Evolutionary conservation across 2,797 vertebrate species (phyloP).

Genomic region (Rhynchonycteris naso): DNA sequence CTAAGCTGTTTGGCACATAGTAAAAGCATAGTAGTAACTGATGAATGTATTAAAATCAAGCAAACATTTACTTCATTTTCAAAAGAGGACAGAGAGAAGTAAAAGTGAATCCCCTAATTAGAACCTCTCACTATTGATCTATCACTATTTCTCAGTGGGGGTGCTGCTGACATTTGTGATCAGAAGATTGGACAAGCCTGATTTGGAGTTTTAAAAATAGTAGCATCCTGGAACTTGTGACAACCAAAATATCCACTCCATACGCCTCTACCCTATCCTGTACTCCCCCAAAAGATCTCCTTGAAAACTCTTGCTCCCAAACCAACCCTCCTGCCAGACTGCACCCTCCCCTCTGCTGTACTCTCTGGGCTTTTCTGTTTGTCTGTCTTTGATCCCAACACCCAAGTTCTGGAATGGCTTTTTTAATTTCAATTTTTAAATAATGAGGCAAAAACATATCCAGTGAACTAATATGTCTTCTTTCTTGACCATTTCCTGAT

Average conservation of each 20-base stretch:
- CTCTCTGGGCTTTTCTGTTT: not conserved
- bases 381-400: not conserved
- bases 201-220: not conserved
- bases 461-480: not conserved
- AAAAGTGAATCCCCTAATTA: not conserved
- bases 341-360: not conserved
- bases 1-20: too few species aligned
- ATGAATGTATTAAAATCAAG: not conserved
- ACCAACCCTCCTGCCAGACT: not conserved
- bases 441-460: not conserved
- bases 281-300: not conserved
- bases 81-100: not conserved
- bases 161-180: not conserved
- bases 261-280: accelerated
- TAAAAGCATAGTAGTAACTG: not conserved
- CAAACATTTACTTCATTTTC: not conserved
- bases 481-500: not conserved
- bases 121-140: not conserved
- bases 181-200: too few species aligned
- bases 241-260: not conserved
- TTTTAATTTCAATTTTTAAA: not conserved
- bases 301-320: not conserved
- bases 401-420: not conserved
- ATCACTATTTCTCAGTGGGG: not conserved
- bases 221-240: not conserved